phyloP scores from a whole-genome alignment of 2,113 vertebrate species.

The Enhydra lutris region DNA sequence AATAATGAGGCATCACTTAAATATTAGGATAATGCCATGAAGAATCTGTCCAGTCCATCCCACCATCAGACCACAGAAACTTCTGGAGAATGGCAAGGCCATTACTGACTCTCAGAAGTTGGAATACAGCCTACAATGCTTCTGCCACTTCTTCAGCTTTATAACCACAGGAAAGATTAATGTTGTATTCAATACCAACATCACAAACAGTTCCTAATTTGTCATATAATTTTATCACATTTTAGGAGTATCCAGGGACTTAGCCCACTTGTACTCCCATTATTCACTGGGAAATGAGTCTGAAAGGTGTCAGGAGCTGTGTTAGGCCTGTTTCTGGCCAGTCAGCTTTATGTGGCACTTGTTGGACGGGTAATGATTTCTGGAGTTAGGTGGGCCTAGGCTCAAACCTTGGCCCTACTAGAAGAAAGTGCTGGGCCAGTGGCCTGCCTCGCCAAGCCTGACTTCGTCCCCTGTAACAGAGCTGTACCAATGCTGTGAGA shows the following conservation, averaged over 20 bases:
- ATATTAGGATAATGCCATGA: background rate
- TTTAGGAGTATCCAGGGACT: slow-evolving; percentile 12
- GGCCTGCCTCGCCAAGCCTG: background rate
- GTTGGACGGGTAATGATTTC: background rate
- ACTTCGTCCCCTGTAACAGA: background rate
- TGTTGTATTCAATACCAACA: background rate
- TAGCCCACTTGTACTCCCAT: background rate
- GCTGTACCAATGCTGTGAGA: background rate
- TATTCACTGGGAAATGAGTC: background rate
- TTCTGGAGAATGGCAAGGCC: background rate
- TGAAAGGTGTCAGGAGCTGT: background rate
- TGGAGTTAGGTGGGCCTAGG: background rate
- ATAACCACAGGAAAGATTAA: background rate
- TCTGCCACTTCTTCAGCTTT: background rate
- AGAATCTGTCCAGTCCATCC: background rate
- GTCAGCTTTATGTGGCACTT: background rate
- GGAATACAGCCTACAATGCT: background rate
- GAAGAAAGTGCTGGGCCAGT: background rate
- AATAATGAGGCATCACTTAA: background rate
- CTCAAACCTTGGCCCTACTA: background rate
- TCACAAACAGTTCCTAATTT: slow-evolving; percentile 1
- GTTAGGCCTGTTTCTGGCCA: background rate
- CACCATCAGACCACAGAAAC: background rate
- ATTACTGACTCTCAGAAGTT: background rate
- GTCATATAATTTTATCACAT: background rate